Evolutionary conservation across 1,140 invertebrate species (phyloP), one percentile per base, ranked within the genome.

Genomic region (Brachionus asplanchnoidis): DNA sequence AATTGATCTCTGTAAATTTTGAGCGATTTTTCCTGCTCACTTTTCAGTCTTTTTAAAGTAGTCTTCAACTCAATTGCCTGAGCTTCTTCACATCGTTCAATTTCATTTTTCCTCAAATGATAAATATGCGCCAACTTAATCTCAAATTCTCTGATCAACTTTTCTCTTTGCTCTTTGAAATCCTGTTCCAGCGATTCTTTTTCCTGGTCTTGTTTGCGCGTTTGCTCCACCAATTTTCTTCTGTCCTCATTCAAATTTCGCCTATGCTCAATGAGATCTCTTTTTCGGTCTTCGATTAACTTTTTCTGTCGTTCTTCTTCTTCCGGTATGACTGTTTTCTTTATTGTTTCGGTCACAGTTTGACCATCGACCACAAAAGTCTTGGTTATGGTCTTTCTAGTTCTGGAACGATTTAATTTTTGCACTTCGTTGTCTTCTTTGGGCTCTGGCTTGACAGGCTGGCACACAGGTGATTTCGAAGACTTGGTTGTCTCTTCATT

Each of bases 81-180:
- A n/a, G 53, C 65, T 40, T 82, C 79, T 82, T 82, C 79, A 28
- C 79, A 82, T 44, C 79, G 4, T 36, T 82, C 79, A 42, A 82
- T 82, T 82, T 82, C 79, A 65, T 20, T 65, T 44, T 82, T 82
- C 26, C 79, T 60, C 50, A 82, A 65, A 26, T 82, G 79, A 66
- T 82, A 65, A 12, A 82, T 68, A 11, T 82, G 79, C 56, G 53
- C 65, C 8, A 82, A 26, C 26, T 82, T 82, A 14, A 82, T 60
- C 20, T 82, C 79, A 46, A 82, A 82, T 82, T 82, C 79, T 82
- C 79, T 82, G 20, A 82, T 26, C 46, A 82, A 46, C 44, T 82
- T 82, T 68, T 82, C 79, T 60, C 79, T 17, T 68, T 82, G 79
- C 20, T 82, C 79, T 36, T 82, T 82, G 20, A 82, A 82, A 42